Evolutionary conservation across 2,888 invertebrate species (phyloP).

Genomic region (Autographa pulchrina): DNA sequence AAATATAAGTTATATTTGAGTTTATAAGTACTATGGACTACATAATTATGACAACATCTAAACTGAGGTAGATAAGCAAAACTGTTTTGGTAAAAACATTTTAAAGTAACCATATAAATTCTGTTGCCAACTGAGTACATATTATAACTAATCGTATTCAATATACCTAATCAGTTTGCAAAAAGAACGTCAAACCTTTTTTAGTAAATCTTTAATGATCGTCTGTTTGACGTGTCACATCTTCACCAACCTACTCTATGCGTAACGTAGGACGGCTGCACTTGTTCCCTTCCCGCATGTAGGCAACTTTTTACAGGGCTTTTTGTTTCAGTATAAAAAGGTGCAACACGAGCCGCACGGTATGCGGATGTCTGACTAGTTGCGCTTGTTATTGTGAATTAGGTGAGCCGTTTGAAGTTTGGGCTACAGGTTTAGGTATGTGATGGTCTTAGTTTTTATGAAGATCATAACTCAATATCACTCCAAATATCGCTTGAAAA

Average conservation of each 20-base stretch:
- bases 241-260: constrained; percentile 60
- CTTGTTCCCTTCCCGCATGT: constrained; percentile 76
- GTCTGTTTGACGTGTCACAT: not conserved
- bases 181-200: too few relatives aligned
- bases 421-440: not conserved
- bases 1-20: too few relatives aligned
- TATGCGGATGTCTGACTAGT: constrained; percentile 81
- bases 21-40: too few relatives aligned
- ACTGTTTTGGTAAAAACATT: too few relatives aligned
- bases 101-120: too few relatives aligned
- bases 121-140: too few relatives aligned
- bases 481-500: too few relatives aligned
- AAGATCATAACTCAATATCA: too few relatives aligned
- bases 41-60: too few relatives aligned
- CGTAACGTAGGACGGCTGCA: constrained; percentile 67
- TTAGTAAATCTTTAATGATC: not conserved
- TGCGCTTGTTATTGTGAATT: constrained; percentile 63
- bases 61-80: too few relatives aligned
- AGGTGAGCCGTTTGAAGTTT: constrained; percentile 37
- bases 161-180: too few relatives aligned
- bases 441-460: not conserved
- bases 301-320: constrained; percentile 78
- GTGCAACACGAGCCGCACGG: constrained; percentile 84
- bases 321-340: constrained; percentile 69
- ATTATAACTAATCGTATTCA: too few relatives aligned